Percentiles rank a stretch among this genome's conserved stretches.
Conservation (phyloP, 2,888 invertebrate genomes). For the Drosophila mimetica region DNA sequence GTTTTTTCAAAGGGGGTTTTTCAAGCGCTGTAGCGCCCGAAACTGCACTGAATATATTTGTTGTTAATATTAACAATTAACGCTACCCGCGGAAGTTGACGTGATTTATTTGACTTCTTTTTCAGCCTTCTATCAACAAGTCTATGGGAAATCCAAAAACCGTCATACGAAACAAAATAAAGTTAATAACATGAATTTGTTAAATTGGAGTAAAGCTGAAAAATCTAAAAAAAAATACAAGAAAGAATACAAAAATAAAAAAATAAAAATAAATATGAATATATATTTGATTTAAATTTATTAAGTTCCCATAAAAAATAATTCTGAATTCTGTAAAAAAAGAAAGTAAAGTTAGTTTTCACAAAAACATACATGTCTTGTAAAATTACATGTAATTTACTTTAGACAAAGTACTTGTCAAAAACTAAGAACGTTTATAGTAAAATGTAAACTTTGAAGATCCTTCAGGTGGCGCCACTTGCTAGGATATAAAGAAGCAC, state of each 20-base stretch:
- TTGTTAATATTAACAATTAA: slow-evolving; percentile 67
- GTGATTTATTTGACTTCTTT: slow-evolving; percentile 13
- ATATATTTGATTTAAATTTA: background rate
- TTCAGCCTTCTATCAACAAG: background rate
- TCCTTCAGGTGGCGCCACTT: background rate
- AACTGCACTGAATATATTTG: slow-evolving; percentile 7
- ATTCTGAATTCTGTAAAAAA: too few relatives aligned
- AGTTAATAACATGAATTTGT: too few relatives aligned
- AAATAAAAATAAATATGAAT: too few relatives aligned
- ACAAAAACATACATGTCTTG: background rate
- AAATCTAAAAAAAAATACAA: too few relatives aligned
- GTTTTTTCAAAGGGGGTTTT: background rate
- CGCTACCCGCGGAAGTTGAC: slow-evolving; percentile 16
- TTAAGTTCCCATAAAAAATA: too few relatives aligned
- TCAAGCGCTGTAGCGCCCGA: background rate
- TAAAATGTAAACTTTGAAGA: background rate
- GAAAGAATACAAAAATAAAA: background rate
- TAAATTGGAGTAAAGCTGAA: too few relatives aligned
- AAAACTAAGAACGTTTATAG: background rate
- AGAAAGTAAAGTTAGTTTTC: background rate
- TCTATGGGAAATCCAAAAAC: background rate
- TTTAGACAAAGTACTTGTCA: background rate
- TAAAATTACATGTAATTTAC: background rate
- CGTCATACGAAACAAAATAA: background rate
- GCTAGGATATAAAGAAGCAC: background rate